These are phyloP conservation scores for Podarcis lilfordi DNA, from an alignment of 2,797 vertebrate species.

Conservation along the genomic window DNA sequence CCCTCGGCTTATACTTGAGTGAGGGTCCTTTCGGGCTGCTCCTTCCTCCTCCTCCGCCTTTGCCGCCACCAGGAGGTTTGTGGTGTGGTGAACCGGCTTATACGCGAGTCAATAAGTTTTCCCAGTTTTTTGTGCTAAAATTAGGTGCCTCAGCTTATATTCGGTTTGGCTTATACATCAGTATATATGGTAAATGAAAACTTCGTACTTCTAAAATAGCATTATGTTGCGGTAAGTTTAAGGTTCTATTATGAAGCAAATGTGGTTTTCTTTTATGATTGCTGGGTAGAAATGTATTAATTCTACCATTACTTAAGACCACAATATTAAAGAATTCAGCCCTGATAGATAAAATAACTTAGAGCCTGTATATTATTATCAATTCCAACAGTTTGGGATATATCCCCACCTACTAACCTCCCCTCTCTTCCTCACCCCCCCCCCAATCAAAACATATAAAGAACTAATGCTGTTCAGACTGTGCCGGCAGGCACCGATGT, in stretches of 20 bases:
- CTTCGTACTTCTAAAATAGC: background rate
- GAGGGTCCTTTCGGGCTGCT: too few species aligned
- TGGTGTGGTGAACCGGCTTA: too few species aligned
- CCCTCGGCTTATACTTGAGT: too few species aligned
- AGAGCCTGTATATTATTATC: slow-evolving; percentile 14
- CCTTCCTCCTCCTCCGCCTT: too few species aligned
- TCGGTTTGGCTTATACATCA: too few species aligned
- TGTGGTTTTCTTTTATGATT: background rate
- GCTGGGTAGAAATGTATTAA: slow-evolving; percentile 25
- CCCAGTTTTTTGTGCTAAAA: too few species aligned
- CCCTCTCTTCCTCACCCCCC: background rate
- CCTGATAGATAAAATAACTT: background rate
- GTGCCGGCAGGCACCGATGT: too few species aligned
- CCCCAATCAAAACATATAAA: background rate
- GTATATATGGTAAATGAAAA: background rate
- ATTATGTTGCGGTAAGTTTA: background rate
- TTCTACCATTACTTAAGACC: slow-evolving; percentile 30
- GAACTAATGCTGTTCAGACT: too few species aligned
- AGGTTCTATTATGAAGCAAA: background rate
- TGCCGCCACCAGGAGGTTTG: too few species aligned
- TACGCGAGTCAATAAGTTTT: too few species aligned
- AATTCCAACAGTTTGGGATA: slow-evolving; percentile 34
- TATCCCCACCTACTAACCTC: slow-evolving; percentile 28
- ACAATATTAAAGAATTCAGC: background rate
- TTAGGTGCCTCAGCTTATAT: too few species aligned